A percentile compares a stretch with the other conserved stretches of the same genome.
phyloP scores from a whole-genome alignment of 2,113 vertebrate species.

The Fukomys damarensis region DNA sequence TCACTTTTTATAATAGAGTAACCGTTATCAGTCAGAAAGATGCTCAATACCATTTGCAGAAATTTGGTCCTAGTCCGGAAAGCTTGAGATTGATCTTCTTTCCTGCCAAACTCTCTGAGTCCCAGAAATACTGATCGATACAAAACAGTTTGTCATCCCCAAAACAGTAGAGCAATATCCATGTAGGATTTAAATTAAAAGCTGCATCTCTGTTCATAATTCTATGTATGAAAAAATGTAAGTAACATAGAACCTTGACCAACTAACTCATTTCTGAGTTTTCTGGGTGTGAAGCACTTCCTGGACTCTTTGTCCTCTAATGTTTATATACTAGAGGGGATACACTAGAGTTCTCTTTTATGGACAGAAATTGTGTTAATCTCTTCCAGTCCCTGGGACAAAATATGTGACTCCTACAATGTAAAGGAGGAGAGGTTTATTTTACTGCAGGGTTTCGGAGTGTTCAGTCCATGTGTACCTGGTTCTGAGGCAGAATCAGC shows the following conservation, averaged over 20 bases:
- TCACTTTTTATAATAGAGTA: constrained; percentile 33
- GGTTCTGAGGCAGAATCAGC: background rate
- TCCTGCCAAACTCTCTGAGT: background rate
- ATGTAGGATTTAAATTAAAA: constrained; percentile 42
- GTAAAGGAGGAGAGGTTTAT: background rate
- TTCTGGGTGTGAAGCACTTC: background rate
- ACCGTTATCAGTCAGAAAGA: constrained; percentile 43
- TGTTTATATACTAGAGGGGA: no score
- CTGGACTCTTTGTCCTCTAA: background rate
- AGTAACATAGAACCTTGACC: background rate
- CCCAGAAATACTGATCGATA: constrained; percentile 52
- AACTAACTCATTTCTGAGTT: background rate
- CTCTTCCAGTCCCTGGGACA: background rate
- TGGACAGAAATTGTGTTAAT: background rate
- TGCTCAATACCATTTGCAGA: constrained; percentile 41
- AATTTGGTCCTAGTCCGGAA: constrained; percentile 25
- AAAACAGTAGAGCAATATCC: background rate
- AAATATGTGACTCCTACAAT: background rate
- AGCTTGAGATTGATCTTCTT: constrained; percentile 48
- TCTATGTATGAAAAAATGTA: constrained; percentile 37
- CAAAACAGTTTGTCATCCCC: constrained; percentile 48
- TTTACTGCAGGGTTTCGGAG: background rate
- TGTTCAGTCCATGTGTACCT: background rate
- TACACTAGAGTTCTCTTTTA: background rate
- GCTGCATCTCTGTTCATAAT: background rate